Base-by-base conservation (phyloP, 2,797 vertebrate genomes). In the Sebastes steindachneri region DNA sequence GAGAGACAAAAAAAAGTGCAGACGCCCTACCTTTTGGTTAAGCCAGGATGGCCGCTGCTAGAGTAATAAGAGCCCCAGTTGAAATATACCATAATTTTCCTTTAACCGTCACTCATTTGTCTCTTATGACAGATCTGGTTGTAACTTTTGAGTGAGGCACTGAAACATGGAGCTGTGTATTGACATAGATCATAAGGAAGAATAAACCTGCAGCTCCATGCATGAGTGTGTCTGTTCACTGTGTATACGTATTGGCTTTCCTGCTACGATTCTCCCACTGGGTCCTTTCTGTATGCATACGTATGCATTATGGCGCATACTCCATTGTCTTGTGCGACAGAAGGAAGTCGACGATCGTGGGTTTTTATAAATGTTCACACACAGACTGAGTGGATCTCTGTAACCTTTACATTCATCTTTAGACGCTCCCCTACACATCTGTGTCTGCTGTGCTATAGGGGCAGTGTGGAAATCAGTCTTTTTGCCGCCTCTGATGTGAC, bases 341-440 rank as follows among this genome's bases (percentile, higher is more conserved):
- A 45, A 45, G 41, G 41, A 45, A 45, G 41, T 0, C 15, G 15
- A 17, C 6, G 41, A 45, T 45, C 2, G 15, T 45, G 41, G 41
- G 14, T 59, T 80, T 68, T 68, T 63, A 68, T 29, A 51, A 62
- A 37, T 68, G 8, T 74, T 69, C 4, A 59, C 9, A 72, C 23
- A 23, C 23, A 23, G 23, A 23, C 23, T 23, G 23, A 29, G 15
- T 54, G 5, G 14, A 29, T 29, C 29, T 29, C 8, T 29, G 2
- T 58, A 59, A 67, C 29, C 33, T 62, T 63, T 68, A 33, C 23
- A 41, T 64, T 69, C 6, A 28, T 62, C 53, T 35, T 31, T n/a
- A 28, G 68, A 55, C 1, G 14, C 25, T 29, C 37, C 15, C 25
- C 2, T 14, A n/a, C 6, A 17, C 72, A 54, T 25, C 48, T 33